phyloP scores from a whole-genome alignment of 2,797 vertebrate species.

The Cirrhinus mrigala region DNA sequence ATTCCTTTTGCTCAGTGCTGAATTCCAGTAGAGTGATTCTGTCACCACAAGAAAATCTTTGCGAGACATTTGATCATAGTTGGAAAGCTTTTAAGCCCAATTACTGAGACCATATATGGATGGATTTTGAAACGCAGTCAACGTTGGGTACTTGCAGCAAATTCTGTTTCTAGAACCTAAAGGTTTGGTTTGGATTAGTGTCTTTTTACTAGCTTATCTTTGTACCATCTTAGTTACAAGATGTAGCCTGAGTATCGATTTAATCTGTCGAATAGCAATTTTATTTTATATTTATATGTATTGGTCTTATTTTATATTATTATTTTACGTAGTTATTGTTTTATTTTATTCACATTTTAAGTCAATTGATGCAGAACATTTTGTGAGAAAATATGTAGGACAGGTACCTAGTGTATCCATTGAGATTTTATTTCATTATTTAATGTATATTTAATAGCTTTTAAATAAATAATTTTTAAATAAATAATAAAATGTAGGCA shows the following conservation, averaged over 20 bases:
- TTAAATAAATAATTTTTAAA: neutral
- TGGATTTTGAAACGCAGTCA: slow-evolving; percentile 35
- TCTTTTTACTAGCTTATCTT: slow-evolving; percentile 11
- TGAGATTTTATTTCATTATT: neutral
- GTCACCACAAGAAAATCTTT: slow-evolving; percentile 44
- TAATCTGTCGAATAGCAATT: neutral
- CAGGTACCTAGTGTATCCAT: neutral
- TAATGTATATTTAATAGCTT: neutral
- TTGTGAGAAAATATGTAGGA: neutral
- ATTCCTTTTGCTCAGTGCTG: slow-evolving; percentile 10
- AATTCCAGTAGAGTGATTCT: slow-evolving; percentile 33
- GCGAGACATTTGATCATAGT: slow-evolving; percentile 37
- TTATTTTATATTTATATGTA: neutral
- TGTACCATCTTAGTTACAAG: neutral
- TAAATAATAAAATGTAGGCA: neutral
- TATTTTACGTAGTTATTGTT: no score
- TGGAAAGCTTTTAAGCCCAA: slow-evolving; percentile 40
- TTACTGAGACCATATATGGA: slow-evolving; percentile 42
- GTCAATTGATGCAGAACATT: neutral
- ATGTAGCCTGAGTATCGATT: no score
- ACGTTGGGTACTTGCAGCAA: slow-evolving; percentile 12
- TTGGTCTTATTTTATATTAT: neutral
- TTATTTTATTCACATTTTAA: neutral
- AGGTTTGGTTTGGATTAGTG: neutral
- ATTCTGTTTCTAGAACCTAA: slow-evolving; percentile 19